Conservation (phyloP, 2,797 vertebrate genomes). For the Dendrocincla fuliginosa region DNA sequence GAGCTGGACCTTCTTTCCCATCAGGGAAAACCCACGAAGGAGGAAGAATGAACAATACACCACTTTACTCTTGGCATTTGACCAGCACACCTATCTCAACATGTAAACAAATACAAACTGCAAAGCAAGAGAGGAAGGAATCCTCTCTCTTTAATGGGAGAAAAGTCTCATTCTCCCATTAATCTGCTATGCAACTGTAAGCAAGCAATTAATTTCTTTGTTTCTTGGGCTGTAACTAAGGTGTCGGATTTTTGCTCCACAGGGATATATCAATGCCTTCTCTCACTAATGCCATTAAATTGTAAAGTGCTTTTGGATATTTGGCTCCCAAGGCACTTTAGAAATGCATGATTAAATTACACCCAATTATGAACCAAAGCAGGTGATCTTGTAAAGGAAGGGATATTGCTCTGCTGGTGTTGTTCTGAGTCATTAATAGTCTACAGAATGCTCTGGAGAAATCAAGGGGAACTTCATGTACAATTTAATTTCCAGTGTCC, state of each 20-base stretch:
- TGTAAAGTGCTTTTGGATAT: slow-evolving; percentile 14
- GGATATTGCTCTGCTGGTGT: background rate
- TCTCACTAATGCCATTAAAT: slow-evolving; percentile 18
- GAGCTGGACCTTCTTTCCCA: background rate
- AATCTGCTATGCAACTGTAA: background rate
- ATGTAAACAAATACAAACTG: background rate
- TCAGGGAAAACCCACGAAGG: background rate
- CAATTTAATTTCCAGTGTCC: background rate
- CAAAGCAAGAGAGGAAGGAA: background rate
- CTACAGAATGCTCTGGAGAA: background rate
- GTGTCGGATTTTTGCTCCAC: background rate
- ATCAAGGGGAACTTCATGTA: background rate
- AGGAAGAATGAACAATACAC: background rate
- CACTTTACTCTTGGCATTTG: background rate
- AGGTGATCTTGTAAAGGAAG: slow-evolving; percentile 14
- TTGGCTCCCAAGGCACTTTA: slow-evolving; percentile 30
- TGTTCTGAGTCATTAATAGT: background rate
- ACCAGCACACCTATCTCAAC: background rate
- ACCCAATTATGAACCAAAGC: slow-evolving; percentile 45
- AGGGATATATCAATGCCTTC: background rate
- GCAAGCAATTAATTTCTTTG: slow-evolving; percentile 33
- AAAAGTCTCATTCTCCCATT: background rate
- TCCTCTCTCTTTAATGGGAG: no score
- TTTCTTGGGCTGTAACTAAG: slow-evolving; percentile 19
- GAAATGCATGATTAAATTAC: slow-evolving; percentile 52